Evolutionary conservation across 37 sponge, comb jelly and placozoan genomes (phyloP).

Genomic region (Tethya wilhelma): DNA sequence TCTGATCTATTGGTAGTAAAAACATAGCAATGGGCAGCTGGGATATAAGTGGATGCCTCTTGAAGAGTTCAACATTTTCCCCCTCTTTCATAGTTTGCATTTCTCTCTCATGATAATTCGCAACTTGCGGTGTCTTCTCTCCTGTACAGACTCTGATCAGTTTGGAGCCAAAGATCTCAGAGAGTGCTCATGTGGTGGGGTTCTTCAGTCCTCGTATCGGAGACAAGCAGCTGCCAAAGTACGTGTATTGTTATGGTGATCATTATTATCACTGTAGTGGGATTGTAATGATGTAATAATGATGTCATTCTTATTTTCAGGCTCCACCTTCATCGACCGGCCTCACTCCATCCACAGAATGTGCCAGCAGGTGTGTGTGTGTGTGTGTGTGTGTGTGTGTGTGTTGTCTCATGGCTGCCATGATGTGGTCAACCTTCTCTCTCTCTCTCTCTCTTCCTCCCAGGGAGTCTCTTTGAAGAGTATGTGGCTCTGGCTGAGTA

Average conservation of each 20-base stretch:
- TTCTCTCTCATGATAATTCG: no score
- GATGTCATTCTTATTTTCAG: conserved; percentile 21
- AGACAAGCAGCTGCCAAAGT: conserved; percentile 71
- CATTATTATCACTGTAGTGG: no score
- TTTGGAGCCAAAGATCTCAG: conserved; percentile 54
- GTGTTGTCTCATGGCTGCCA: no score
- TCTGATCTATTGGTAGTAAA: no score
- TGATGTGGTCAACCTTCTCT: no score
- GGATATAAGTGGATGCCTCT: no score
- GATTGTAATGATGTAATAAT: no score
- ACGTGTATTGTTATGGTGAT: conserved; percentile 8
- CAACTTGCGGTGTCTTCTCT: no score
- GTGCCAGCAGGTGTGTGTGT: conserved; percentile 49
- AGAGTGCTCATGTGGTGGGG: conserved; percentile 60
- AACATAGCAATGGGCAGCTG: no score
- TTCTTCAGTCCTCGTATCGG: conserved; percentile 70
- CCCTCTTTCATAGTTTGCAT: no score
- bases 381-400: neutral
- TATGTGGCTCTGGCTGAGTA: conserved; percentile 68
- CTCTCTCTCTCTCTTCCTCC: neutral
- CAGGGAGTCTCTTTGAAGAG: conserved; percentile 69
- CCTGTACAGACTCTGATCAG: conserved; percentile 70
- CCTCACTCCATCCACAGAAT: conserved; percentile 70
- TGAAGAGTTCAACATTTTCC: no score
- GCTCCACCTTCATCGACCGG: conserved; percentile 48